phyloP scores from a whole-genome alignment of 2,888 invertebrate genomes.

The Tipula unca region DNA sequence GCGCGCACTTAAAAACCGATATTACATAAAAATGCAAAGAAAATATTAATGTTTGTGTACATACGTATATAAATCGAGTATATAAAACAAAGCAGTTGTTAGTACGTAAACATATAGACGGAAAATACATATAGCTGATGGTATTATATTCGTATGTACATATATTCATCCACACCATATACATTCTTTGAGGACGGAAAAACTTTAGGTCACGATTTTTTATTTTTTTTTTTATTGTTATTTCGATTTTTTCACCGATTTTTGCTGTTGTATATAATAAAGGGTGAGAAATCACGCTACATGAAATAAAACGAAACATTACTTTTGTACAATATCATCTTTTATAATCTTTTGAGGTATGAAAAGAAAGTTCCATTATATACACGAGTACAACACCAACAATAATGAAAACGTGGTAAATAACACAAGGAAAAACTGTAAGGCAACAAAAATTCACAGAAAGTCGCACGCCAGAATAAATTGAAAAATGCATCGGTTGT shows the following conservation, averaged over 20 bases:
- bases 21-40: neutral
- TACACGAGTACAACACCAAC: neutral
- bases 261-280: neutral
- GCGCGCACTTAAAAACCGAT: neutral
- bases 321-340: neutral
- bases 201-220: neutral
- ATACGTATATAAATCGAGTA: too few species aligned
- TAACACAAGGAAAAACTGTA: neutral
- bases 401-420: neutral
- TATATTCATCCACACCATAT: neutral
- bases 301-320: neutral
- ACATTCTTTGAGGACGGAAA: neutral
- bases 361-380: neutral
- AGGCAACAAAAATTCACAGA: neutral
- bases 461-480: neutral
- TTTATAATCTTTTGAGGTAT: neutral
- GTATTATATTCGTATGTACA: too few species aligned
- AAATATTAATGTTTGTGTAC: neutral
- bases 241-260: neutral
- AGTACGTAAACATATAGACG: neutral
- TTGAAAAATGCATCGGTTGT: neutral
- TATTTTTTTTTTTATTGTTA: neutral
- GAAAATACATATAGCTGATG: neutral
- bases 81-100: neutral
- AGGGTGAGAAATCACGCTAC: slow-evolving; percentile 8